Evolutionary conservation across 2,888 invertebrate genomes (phyloP), one percentile per base, ranked within the genome.

Genomic region (Drosophila melanosoma): DNA sequence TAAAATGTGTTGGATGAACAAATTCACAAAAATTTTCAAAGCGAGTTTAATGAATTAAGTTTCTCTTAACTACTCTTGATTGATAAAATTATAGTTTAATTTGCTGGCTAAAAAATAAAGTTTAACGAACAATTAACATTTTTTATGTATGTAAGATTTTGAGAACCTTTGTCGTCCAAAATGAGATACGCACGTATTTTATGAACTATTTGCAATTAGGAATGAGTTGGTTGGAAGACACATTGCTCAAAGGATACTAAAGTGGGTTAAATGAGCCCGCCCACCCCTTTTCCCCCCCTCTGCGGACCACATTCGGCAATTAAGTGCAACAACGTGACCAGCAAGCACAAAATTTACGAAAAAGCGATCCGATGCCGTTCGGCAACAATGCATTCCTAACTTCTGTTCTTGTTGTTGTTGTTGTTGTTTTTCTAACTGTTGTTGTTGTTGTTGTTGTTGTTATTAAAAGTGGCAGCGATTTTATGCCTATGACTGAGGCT

Each of bases 241-340:
- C 33, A n/a, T 56, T 36, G 54, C 36, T n/a, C 11, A 29, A n/a
- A 38, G n/a, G 26, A 40, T 29, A 29, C 4, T 11, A 8, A 57
- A 57, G 20, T 32, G 40, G 40, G 15, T 15, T 10, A 57, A 56
- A 56, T n/a, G n/a, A n/a, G 38, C 38, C 26, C 38, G 12, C 38
- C 38, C 20, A 20, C 26, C 29, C 3, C 26, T 4, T 26, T 4
- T 26, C 3, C 26, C 29, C 29, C 29, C 6, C 29, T 29, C 57
- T 32, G 32, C 20, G 57, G 20, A 42, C 32, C 40, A 86, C 87
- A 86, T 86, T 78, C 74, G 76, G 81, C 90, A 84, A 84, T 86
- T 84, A 89, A 87, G 83, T 83, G 83, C 88, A 79, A 69, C 78
- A 84, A 81, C 89, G 86, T 84, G 83, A 88, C 86, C 75, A 79